Evolutionary conservation across 2,888 invertebrate species (phyloP).

Genomic region (Dexiosoma caninum): DNA sequence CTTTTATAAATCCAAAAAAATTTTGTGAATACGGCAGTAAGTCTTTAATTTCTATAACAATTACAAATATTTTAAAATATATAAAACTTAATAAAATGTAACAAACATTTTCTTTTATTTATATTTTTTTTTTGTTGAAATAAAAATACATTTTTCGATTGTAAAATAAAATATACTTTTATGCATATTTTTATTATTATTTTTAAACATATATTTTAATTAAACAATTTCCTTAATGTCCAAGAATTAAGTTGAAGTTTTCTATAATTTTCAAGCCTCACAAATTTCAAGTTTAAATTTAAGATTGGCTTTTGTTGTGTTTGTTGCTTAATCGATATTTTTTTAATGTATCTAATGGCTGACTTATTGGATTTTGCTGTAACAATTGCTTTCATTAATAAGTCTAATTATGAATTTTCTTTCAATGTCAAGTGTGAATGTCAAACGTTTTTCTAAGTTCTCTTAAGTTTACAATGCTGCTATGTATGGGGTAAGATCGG

Average conservation of each 20-base stretch:
- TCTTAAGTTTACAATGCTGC: slow-evolving; percentile 69
- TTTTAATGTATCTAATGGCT: slow-evolving; percentile 58
- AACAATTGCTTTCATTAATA: slow-evolving; percentile 15
- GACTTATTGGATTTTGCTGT: slow-evolving; percentile 61
- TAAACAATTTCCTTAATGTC: slow-evolving; percentile 11
- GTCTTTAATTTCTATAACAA: slow-evolving; percentile 56
- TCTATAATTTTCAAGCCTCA: slow-evolving; percentile 28
- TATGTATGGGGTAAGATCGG: slow-evolving; percentile 83
- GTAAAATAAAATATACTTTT: background rate
- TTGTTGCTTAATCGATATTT: too few relatives aligned
- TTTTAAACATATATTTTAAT: background rate
- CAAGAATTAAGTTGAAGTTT: background rate
- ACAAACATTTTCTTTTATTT: background rate
- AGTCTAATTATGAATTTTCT: background rate
- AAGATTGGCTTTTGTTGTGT: slow-evolving; percentile 36
- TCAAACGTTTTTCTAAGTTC: background rate
- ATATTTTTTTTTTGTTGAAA: too few relatives aligned
- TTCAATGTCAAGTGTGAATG: slow-evolving; percentile 1
- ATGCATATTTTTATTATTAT: background rate
- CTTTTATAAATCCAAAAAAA: too few relatives aligned
- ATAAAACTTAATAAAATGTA: background rate
- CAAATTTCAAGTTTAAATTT: background rate
- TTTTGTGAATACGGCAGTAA: too few relatives aligned
- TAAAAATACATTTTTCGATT: background rate
- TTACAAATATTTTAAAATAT: slow-evolving; percentile 16